Evolutionary conservation across 2,888 invertebrate species (phyloP).

Genomic region (Liopterus haemorrhoidalis): DNA sequence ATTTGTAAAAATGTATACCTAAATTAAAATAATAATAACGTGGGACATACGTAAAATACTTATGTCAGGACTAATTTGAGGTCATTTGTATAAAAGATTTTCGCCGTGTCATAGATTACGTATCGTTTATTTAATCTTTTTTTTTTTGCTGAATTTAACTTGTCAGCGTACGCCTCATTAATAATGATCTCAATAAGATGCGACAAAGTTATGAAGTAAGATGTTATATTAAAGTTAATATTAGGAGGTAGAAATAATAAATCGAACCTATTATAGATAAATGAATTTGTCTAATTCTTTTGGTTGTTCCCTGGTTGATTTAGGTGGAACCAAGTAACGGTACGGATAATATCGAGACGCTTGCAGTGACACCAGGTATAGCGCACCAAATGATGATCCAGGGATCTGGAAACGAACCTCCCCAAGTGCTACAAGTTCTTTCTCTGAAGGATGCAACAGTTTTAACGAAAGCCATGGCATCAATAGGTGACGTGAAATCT

Average conservation of each 20-base stretch:
- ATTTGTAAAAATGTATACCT: no score
- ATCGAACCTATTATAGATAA: neutral
- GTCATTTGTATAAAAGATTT: no score
- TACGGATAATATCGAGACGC: conserved; percentile 64
- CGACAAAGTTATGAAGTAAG: no score
- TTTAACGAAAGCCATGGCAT: conserved; percentile 73
- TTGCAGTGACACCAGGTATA: conserved; percentile 67
- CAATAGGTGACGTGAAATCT: conserved; percentile 63
- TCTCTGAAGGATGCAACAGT: conserved; percentile 79
- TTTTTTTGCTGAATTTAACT: no score
- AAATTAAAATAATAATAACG: no score
- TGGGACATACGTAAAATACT: no score
- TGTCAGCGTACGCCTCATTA: no score
- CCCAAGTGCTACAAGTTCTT: conserved; percentile 77
- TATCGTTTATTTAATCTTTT: no score
- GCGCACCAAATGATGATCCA: conserved; percentile 80
- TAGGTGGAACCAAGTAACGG: conserved; percentile 73
- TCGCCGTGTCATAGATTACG: no score
- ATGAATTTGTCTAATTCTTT: conserved; percentile 14
- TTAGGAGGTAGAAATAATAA: neutral
- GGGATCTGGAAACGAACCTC: conserved; percentile 61
- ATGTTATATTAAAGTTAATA: conserved; percentile 5
- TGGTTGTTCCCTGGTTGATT: conserved; percentile 24
- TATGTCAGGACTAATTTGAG: no score
- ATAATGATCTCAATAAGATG: no score